Percentiles rank a stretch among this genome's conserved stretches.
phyloP scores from a whole-genome alignment of 2,113 vertebrate species.

The Lates calcarifer region DNA sequence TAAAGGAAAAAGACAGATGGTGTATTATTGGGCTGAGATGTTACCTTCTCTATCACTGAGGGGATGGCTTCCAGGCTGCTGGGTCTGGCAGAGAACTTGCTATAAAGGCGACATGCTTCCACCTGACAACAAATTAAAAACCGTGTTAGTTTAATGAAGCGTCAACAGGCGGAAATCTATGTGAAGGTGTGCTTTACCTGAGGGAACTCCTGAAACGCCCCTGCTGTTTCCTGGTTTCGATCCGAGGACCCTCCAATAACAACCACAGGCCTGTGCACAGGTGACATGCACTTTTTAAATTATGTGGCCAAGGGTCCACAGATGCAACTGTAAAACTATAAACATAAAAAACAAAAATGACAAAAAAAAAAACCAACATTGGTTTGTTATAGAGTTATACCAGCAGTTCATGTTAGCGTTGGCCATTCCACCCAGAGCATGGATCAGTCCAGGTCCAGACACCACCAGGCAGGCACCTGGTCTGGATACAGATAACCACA shows the following conservation, averaged over 20 bases:
- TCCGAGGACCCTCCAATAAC: constrained; percentile 96
- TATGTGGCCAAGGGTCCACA: not conserved
- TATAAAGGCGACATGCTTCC: constrained; percentile 95
- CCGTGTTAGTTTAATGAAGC: not conserved
- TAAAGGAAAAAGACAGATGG: not conserved
- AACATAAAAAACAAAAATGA: not conserved
- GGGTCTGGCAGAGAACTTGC: constrained; percentile 92
- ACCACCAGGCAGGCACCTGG: constrained; percentile 95
- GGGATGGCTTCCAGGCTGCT: constrained; percentile 91
- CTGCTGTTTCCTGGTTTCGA: constrained; percentile 93
- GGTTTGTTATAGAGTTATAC: constrained; percentile 77
- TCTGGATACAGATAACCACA: constrained; percentile 76
- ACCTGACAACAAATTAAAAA: constrained; percentile 82
- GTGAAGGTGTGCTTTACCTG: constrained; percentile 85
- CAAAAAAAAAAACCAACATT: not conserved
- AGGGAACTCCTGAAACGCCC: constrained; percentile 98
- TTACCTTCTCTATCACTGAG: constrained; percentile 93
- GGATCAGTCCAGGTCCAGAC: constrained; percentile 95
- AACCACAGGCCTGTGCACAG: constrained; percentile 90
- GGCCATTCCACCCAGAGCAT: constrained; percentile 95
- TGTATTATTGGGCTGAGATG: not conserved
- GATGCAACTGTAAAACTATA: not conserved
- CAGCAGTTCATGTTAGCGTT: constrained; percentile 97
- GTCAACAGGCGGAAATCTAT: not conserved
- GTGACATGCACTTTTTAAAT: not conserved